Percentiles rank a stretch among this genome's conserved stretches.
These are phyloP conservation scores for Cettia cetti DNA, from an alignment of 2,113 vertebrate species.

Conservation along the genomic window DNA sequence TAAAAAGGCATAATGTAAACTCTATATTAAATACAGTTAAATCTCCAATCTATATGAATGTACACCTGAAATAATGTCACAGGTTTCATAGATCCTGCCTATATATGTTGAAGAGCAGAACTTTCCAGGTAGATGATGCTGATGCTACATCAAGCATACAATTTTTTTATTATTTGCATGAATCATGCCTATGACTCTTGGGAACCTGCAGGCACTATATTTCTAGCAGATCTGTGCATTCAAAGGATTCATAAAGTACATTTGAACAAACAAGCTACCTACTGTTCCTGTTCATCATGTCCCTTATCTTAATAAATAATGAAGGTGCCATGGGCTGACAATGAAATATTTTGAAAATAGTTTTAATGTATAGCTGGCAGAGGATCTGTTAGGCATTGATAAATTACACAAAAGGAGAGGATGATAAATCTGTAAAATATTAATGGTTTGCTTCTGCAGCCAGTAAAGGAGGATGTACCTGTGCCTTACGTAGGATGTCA, in stretches of 20 bases:
- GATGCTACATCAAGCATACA: neutral
- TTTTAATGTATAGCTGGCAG: conserved; percentile 98
- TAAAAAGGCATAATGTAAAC: neutral
- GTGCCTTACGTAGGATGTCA: conserved; percentile 25
- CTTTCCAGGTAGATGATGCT: neutral
- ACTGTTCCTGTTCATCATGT: conserved; percentile 86
- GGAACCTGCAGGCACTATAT: neutral
- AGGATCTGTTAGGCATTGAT: conserved; percentile 95
- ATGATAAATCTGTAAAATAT: conserved; percentile 96
- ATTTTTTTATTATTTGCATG: conserved; percentile 49
- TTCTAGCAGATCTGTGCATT: conserved; percentile 21
- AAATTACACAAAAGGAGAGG: conserved; percentile 89
- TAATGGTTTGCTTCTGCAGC: conserved; percentile 84
- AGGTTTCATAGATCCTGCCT: neutral
- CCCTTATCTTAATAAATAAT: conserved; percentile 99
- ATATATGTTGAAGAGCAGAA: neutral
- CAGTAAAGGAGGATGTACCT: conserved; percentile 83
- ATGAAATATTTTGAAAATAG: conserved; percentile 99
- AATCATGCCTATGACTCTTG: neutral
- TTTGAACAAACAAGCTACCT: conserved; percentile 83
- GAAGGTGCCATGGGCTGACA: conserved; percentile 98
- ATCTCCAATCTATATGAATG: neutral
- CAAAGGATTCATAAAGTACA: conserved; percentile 62
- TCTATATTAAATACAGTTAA: neutral
- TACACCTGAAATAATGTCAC: neutral